These are phyloP conservation scores for Aurelia aurita complex sp. Pacific DNA, from an alignment of 30 jellyfish, hydroid and myxozoan genomes.

Conservation along the genomic window DNA sequence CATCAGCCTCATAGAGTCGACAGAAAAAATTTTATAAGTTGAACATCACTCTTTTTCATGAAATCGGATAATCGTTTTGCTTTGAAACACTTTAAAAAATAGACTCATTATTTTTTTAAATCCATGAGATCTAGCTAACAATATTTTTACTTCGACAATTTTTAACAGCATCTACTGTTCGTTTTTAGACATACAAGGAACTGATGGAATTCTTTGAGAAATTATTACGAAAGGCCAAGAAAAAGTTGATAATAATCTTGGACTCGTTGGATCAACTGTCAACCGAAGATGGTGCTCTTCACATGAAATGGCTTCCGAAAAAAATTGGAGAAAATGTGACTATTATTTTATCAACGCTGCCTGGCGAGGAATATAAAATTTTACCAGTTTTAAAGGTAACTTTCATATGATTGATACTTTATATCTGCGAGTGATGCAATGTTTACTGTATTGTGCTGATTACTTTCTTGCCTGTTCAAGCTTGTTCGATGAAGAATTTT, in stretches of 20 bases:
- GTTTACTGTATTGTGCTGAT: no score
- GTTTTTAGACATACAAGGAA: conserved; percentile 49
- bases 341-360: conserved; percentile 74
- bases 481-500: no score
- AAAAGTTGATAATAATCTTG: conserved; percentile 53
- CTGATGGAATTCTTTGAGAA: conserved; percentile 50
- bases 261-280: conserved; percentile 93
- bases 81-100: no score
- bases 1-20: no score
- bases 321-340: conserved; percentile 26
- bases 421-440: no score
- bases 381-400: conserved; percentile 69
- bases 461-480: no score
- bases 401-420: no score
- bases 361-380: conserved; percentile 66
- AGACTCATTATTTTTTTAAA: no score
- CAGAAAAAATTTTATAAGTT: no score
- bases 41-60: no score
- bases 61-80: no score
- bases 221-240: conserved; percentile 5
- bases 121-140: no score
- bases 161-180: background rate
- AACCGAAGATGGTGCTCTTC: conserved; percentile 69
- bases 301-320: conserved; percentile 86
- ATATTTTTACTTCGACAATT: background rate